Percentiles rank a stretch among this genome's conserved stretches.
phyloP scores from a whole-genome alignment of 2,888 invertebrate genomes.

The Polylopha cassiicola region DNA sequence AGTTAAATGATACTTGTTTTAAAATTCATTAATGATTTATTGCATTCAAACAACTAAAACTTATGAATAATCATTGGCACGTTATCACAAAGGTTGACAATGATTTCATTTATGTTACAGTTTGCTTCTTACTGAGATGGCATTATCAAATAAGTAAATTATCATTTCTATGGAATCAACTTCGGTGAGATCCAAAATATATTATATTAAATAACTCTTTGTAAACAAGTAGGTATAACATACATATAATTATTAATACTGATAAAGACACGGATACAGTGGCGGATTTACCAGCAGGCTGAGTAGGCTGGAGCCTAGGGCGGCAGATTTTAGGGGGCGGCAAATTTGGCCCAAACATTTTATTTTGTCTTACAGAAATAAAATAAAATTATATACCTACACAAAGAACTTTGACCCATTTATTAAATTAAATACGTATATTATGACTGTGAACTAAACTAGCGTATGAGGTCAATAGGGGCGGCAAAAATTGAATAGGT shows the following conservation, averaged over 20 bases:
- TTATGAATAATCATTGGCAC: constrained; percentile 75
- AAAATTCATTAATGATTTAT: constrained; percentile 13
- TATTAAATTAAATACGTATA: too few species aligned
- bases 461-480: too few species aligned
- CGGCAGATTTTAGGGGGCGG: too few species aligned
- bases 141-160: constrained; percentile 33
- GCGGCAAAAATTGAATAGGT: too few species aligned
- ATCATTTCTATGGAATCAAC: constrained; percentile 30
- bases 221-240: too few species aligned
- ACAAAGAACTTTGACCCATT: too few species aligned
- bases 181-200: constrained; percentile 27
- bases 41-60: constrained; percentile 32
- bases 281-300: too few species aligned
- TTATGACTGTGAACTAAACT: too few species aligned
- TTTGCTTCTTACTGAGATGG: constrained; percentile 22
- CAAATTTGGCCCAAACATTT: too few species aligned
- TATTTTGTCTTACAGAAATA: too few species aligned
- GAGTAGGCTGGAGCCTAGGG: too few species aligned
- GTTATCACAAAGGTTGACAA: constrained; percentile 76
- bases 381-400: too few species aligned
- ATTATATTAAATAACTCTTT: constrained; percentile 8
- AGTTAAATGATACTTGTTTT: not conserved
- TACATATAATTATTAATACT: constrained; percentile 26
- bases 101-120: constrained; percentile 42
- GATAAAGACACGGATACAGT: constrained; percentile 13